phyloP scores from a whole-genome alignment of 2,113 vertebrate genomes.

The Columba janthina region DNA sequence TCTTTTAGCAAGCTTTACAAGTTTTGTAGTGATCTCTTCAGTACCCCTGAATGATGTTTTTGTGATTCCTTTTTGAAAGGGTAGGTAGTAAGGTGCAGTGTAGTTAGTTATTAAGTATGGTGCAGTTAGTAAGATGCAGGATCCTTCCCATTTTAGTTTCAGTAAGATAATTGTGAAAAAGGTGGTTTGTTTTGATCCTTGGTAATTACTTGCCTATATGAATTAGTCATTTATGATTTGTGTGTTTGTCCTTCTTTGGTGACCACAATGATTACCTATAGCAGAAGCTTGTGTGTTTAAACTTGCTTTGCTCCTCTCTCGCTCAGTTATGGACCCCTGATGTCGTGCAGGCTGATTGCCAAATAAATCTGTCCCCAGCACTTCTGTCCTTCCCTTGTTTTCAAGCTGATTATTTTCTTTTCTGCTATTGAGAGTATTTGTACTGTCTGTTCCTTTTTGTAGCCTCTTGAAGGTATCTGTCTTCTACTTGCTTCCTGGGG shows the following conservation, averaged over 20 bases:
- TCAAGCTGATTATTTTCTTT: background rate
- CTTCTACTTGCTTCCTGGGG: background rate
- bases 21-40: background rate
- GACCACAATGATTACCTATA: background rate
- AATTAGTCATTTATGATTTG: background rate
- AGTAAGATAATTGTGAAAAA: background rate
- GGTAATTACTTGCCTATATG: background rate
- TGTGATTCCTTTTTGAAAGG: fast-evolving
- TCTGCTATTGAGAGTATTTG: background rate
- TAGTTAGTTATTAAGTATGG: background rate
- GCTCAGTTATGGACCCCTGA: background rate
- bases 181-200: background rate
- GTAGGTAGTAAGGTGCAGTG: background rate
- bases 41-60: background rate
- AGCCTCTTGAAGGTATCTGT: background rate
- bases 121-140: background rate
- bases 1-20: background rate
- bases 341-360: background rate
- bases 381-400: background rate
- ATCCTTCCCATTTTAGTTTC: background rate
- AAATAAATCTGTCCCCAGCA: background rate
- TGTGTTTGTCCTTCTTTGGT: background rate
- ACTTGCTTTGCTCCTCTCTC: background rate
- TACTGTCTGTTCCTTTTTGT: background rate
- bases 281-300: background rate